Percentiles rank a stretch among this genome's conserved stretches.
phyloP scores from a whole-genome alignment of 2,113 vertebrate genomes.

The Colistium nudipinnis region DNA sequence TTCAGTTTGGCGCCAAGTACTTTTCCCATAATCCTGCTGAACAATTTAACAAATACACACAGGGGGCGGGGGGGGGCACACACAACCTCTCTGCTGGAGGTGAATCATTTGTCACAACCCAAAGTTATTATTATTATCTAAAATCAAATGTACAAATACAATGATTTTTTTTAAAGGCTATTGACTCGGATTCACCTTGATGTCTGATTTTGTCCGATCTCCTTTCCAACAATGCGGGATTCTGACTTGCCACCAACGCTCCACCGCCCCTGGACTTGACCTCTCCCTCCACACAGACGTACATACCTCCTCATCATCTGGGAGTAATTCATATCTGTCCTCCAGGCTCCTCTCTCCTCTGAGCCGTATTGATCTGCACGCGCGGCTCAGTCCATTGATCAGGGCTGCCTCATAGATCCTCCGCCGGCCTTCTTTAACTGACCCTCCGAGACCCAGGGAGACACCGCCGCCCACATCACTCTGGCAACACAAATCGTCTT shows the following conservation, averaged over 20 bases:
- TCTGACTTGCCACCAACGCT: conserved; percentile 27
- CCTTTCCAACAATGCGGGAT: background rate
- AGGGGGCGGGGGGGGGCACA: too few relatives aligned
- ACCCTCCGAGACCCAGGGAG: conserved; percentile 50
- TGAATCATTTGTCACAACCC: background rate
- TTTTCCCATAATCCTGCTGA: background rate
- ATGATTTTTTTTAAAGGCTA: background rate
- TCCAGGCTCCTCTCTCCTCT: conserved; percentile 16
- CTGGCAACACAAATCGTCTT: conserved; percentile 50
- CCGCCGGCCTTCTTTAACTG: conserved; percentile 45
- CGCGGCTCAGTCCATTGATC: conserved; percentile 64
- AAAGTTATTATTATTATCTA: too few relatives aligned
- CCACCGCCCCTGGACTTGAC: conserved; percentile 15
- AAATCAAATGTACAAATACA: too few relatives aligned
- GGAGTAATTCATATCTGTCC: conserved; percentile 49
- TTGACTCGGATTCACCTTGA: too few relatives aligned
- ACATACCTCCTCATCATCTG: conserved; percentile 22
- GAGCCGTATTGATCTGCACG: conserved; percentile 57
- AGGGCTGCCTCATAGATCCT: conserved; percentile 48
- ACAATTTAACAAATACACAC: background rate
- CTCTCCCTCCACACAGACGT: conserved; percentile 13
- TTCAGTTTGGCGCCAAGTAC: too few relatives aligned
- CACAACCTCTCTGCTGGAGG: background rate
- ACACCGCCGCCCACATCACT: conserved; percentile 39
- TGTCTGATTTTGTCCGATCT: too few relatives aligned